These are phyloP conservation scores for Oreonectes daqikongensis DNA, from an alignment of 2,797 vertebrate species.

Conservation along the genomic window DNA sequence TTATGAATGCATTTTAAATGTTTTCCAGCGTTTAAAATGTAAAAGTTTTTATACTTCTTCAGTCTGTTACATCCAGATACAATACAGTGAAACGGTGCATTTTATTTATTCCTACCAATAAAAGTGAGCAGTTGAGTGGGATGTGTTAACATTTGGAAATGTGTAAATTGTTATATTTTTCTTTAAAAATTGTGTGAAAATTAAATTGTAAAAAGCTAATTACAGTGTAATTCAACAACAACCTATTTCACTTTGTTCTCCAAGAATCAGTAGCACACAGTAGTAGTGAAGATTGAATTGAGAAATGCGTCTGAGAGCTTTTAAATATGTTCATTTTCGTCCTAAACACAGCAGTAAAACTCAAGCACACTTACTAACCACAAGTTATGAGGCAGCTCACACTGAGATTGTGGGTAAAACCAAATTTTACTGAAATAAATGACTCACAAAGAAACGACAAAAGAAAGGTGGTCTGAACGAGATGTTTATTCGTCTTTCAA, in stretches of 20 bases:
- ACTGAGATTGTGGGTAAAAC: not conserved
- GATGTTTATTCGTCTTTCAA: not conserved
- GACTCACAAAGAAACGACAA: not conserved
- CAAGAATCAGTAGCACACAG: not conserved
- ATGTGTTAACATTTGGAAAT: too few relatives aligned
- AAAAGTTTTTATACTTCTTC: too few relatives aligned
- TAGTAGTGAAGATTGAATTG: not conserved
- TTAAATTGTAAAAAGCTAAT: too few relatives aligned
- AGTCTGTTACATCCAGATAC: too few relatives aligned
- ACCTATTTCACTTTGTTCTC: too few relatives aligned
- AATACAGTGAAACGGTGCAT: too few relatives aligned
- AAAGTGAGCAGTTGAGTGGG: too few relatives aligned
- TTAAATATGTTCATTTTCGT: not conserved
- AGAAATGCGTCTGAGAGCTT: slow-evolving; percentile 1
- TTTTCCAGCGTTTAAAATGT: too few relatives aligned
- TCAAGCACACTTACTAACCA: not conserved
- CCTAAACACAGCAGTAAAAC: not conserved
- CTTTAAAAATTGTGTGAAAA: not conserved
- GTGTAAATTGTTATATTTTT: too few relatives aligned
- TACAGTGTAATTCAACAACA: too few relatives aligned
- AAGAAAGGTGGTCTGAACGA: not conserved
- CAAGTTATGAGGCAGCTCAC: not conserved
- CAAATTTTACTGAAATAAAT: not conserved
- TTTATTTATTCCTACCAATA: too few relatives aligned
- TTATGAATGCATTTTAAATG: too few relatives aligned